Conservation (phyloP, 2,113 vertebrate genomes). For the Boleophthalmus pectinirostris region DNA sequence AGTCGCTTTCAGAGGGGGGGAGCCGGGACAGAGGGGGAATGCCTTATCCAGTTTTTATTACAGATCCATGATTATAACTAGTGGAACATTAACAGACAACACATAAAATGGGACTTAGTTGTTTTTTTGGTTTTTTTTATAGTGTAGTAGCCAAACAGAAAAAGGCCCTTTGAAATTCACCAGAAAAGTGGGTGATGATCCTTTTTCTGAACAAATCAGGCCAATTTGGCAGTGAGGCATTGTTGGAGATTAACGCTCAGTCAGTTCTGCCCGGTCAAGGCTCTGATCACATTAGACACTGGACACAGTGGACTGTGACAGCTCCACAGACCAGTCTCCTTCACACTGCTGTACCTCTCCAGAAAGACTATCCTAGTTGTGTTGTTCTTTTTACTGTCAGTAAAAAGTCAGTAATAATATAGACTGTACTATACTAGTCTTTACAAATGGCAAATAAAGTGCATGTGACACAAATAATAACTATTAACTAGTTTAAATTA, state of each 20-base stretch:
- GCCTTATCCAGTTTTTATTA: too few species aligned
- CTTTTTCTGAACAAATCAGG: conserved; percentile 60
- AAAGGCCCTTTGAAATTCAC: conserved; percentile 59
- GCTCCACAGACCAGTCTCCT: conserved; percentile 47
- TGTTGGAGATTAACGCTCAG: conserved; percentile 61
- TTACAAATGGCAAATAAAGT: neutral
- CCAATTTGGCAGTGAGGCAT: conserved; percentile 65
- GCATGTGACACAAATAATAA: too few species aligned
- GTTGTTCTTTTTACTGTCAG: neutral
- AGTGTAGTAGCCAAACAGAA: conserved; percentile 50
- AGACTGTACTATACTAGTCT: neutral
- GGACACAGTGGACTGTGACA: conserved; percentile 55
- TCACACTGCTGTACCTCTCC: conserved; percentile 38
- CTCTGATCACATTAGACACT: conserved; percentile 69
- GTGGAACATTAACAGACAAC: conserved; percentile 16
- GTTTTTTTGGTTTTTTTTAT: conserved; percentile 42
- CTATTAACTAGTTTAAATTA: too few species aligned
- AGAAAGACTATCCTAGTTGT: neutral
- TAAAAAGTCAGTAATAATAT: neutral
- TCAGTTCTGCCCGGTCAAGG: conserved; percentile 47
- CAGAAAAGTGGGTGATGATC: conserved; percentile 58
- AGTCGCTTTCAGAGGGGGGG: too few species aligned
- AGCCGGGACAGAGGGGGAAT: too few species aligned
- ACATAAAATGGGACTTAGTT: conserved; percentile 27
- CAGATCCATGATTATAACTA: too few species aligned